Base-by-base conservation (phyloP, 2,888 invertebrate genomes). In the Lasioglossum malachurum region DNA sequence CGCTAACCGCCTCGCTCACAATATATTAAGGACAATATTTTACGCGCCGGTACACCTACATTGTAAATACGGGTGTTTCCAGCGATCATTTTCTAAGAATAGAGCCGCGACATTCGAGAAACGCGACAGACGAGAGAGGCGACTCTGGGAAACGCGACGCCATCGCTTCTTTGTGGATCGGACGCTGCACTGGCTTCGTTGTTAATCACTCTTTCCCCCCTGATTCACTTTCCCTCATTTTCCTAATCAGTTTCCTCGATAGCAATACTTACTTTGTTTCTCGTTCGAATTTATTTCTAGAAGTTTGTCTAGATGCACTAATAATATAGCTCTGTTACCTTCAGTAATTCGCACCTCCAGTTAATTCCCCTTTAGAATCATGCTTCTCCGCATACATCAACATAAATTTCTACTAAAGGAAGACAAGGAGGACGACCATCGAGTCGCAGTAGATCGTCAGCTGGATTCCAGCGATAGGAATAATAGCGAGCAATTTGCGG, bases 1-100 rank as follows among this genome's bases (percentile, higher is more conserved):
- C 80, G 71, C 78, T 86, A 82, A 78, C 82, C 87, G 73, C 73
- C 75, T 79, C 89, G 87, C 87, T 87, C 90, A 80, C 91, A 90
- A 92, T 93, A 92, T 93, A 93, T 94, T 92, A 93, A 92, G 93
- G 93, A 90, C 92, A 93, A 94, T 94, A 94, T 94, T 94, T 94
- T 93, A 93, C 93, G 93, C 90, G 92, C 88, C 19, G 91, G 92
- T 92, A 92, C 92, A 93, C 92, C 93, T 93, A 94, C 94, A 94
- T 94, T 94, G 94, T 94, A 93, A 94, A 94, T 93, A 93, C 93
- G 88, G 88, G 88, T 91, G 92, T 92, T 92, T 92, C 91, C 88
- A 89, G 87, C 87, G 90, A 91, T 75, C 85, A 87, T 90, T 88
- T 94, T 94, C 94, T 92, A 92, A 94, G 94, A 94, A 94, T 94